Percentiles rank a stretch among this genome's conserved stretches.
phyloP scores from a whole-genome alignment of 2,113 vertebrate species.

The Hylia prasina region DNA sequence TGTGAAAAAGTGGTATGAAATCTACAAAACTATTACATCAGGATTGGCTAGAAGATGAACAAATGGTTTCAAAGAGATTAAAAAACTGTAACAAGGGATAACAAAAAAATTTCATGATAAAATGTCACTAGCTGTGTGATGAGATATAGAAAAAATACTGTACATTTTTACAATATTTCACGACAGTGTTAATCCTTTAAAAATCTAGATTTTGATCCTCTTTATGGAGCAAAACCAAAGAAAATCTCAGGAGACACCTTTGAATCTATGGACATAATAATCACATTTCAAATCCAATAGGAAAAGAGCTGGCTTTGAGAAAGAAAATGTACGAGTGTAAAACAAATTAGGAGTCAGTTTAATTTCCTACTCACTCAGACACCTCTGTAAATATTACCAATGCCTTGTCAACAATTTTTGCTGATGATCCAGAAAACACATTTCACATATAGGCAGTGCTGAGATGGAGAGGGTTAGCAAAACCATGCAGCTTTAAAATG shows the following conservation, averaged over 20 bases:
- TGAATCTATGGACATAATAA: background rate
- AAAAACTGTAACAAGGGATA: background rate
- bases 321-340: background rate
- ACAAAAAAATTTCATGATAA: background rate
- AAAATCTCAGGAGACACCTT: background rate
- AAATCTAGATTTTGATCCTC: background rate
- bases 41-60: background rate
- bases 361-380: background rate
- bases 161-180: background rate
- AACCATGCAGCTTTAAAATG: background rate
- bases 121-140: background rate
- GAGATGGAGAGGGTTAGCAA: background rate
- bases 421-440: background rate
- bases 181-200: background rate
- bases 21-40: background rate
- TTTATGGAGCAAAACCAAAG: background rate
- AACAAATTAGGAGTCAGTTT: background rate
- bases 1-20: background rate
- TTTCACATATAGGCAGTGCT: background rate
- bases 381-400: background rate
- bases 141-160: background rate
- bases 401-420: background rate
- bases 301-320: background rate
- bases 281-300: background rate
- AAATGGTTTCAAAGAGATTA: background rate